phyloP scores from a whole-genome alignment of 2,113 vertebrate species.

The Indicator maculatus region DNA sequence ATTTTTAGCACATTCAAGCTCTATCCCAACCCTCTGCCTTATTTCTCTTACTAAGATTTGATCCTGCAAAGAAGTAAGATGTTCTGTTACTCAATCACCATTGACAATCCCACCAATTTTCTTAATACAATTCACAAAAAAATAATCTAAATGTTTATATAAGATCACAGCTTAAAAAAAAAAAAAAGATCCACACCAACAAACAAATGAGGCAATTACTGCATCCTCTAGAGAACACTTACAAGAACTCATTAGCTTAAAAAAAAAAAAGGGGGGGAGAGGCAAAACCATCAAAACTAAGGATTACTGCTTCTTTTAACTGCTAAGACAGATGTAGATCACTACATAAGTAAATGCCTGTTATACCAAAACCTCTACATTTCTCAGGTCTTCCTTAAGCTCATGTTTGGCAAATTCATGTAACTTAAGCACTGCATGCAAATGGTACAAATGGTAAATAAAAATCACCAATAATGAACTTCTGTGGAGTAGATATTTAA shows the following conservation, averaged over 20 bases:
- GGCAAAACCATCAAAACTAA: not conserved
- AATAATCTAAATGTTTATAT: not conserved
- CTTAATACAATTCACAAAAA: not conserved
- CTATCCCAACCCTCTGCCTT: not conserved
- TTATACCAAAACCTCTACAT: not conserved
- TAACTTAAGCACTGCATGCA: not conserved
- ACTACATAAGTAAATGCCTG: not conserved
- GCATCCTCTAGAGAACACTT: not conserved
- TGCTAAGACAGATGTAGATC: not conserved
- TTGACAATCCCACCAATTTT: not conserved
- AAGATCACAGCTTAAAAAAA: not conserved
- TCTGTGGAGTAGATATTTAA: not conserved
- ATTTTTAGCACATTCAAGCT: not conserved
- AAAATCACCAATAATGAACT: not conserved
- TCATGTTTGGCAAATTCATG: not conserved
- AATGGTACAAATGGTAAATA: not conserved
- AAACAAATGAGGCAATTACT: not conserved
- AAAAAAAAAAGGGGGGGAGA: rapidly evolving
- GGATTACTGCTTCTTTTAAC: not conserved
- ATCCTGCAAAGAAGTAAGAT: not conserved
- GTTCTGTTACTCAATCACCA: not conserved
- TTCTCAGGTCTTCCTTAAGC: not conserved
- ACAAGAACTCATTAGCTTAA: not conserved
- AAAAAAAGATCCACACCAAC: not conserved
- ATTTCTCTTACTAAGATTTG: not conserved